Conservation (phyloP, 2,888 invertebrate species). For the Schizotus pectinicornis region DNA sequence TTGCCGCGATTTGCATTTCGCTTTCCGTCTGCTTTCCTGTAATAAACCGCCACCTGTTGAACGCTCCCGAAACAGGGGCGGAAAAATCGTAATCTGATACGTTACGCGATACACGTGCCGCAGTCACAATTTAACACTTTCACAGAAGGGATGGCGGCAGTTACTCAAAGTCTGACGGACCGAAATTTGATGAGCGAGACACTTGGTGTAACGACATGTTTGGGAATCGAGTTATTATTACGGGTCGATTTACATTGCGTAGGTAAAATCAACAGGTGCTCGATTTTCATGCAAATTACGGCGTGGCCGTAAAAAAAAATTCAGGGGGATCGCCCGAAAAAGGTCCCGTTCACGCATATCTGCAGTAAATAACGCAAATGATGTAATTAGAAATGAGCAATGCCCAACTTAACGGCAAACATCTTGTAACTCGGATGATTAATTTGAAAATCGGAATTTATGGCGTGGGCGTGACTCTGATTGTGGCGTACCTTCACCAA, state of each 20-base stretch:
- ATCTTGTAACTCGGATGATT: not conserved
- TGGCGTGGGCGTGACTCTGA: not conserved
- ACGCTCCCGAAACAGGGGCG: slow-evolving; percentile 10
- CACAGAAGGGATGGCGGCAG: not conserved
- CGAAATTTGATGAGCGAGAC: not conserved
- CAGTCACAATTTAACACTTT: not conserved
- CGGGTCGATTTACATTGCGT: no score
- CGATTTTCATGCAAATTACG: no score
- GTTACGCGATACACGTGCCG: slow-evolving; percentile 8
- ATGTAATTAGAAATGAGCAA: not conserved
- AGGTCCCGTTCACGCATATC: not conserved
- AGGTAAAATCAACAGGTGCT: no score
- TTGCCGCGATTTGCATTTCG: slow-evolving; percentile 34
- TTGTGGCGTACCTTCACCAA: no score
- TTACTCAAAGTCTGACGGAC: slow-evolving; percentile 1
- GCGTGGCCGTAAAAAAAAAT: no score
- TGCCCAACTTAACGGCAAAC: not conserved
- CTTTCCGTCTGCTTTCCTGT: slow-evolving; percentile 27
- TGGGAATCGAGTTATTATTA: no score
- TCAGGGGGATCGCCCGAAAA: no score
- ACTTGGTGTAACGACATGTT: no score
- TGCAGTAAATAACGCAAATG: not conserved
- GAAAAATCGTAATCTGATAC: slow-evolving; percentile 23
- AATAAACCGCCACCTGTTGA: slow-evolving; percentile 36
- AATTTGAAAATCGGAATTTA: slow-evolving; percentile 2